A percentile compares a stretch with the other conserved stretches of the same genome.
Evolutionary conservation across 2,888 invertebrate genomes (phyloP).

Genomic region (Archaeoteleia sp.): DNA sequence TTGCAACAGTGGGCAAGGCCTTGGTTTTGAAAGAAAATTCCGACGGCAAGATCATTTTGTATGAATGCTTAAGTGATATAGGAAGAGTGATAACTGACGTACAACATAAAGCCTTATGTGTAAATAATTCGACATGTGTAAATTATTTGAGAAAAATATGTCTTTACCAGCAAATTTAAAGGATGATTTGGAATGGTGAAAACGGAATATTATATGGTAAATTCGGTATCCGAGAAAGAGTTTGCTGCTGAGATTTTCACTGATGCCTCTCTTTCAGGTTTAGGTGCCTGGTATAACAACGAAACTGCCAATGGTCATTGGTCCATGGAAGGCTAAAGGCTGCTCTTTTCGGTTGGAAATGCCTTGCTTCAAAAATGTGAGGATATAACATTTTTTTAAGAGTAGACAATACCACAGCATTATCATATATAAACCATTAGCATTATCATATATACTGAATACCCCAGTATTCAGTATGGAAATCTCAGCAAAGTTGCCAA

Average conservation of each 20-base stretch:
- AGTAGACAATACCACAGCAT: slow-evolving; percentile 35
- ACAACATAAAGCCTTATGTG: slow-evolving; percentile 7
- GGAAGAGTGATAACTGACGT: too few relatives aligned
- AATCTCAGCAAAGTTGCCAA: slow-evolving; percentile 29
- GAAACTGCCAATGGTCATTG: slow-evolving; percentile 17
- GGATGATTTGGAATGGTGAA: slow-evolving; percentile 5
- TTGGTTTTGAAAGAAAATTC: too few relatives aligned
- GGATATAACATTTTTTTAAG: slow-evolving; percentile 21
- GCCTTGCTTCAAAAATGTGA: slow-evolving; percentile 19
- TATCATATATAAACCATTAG: slow-evolving; percentile 37
- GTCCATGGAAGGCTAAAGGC: slow-evolving; percentile 31
- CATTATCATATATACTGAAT: too few relatives aligned
- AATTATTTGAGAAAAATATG: slow-evolving; percentile 20
- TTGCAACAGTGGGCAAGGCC: too few relatives aligned
- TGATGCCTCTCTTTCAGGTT: slow-evolving; percentile 30
- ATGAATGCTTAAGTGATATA: too few relatives aligned
- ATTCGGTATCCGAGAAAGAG: background rate
- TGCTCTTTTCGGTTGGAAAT: slow-evolving; percentile 33
- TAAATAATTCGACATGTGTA: slow-evolving; percentile 8
- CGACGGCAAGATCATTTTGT: too few relatives aligned
- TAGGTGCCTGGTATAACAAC: slow-evolving; percentile 8
- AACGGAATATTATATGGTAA: background rate
- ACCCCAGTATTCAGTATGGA: slow-evolving; percentile 17
- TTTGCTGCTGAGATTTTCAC: slow-evolving; percentile 24
- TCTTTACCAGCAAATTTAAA: background rate